Percentiles rank a stretch among this genome's conserved stretches.
phyloP scores from a whole-genome alignment of 2,797 vertebrate genomes.

The Decapterus maruadsi region DNA sequence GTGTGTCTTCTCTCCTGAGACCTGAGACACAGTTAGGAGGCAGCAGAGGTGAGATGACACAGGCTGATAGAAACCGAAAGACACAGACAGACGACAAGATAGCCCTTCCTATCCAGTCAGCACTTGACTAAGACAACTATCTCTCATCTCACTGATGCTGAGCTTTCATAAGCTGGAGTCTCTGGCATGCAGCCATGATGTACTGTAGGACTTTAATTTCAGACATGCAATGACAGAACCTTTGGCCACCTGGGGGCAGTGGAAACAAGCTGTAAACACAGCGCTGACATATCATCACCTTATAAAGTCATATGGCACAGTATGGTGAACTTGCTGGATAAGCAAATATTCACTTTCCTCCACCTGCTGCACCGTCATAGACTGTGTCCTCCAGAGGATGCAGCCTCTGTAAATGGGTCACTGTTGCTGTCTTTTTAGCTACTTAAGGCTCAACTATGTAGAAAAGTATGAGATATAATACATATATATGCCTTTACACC shows the following conservation, averaged over 20 bases:
- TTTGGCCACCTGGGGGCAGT: background rate
- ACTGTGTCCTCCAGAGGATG: too few relatives aligned
- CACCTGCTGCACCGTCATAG: too few relatives aligned
- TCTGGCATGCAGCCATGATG: background rate
- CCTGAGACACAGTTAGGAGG: conserved; percentile 58
- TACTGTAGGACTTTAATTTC: background rate
- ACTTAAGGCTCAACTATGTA: too few relatives aligned
- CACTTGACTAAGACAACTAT: background rate
- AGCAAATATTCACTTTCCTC: too few relatives aligned
- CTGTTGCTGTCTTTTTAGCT: too few relatives aligned
- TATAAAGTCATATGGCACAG: background rate
- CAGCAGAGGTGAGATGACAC: background rate
- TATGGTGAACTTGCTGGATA: too few relatives aligned
- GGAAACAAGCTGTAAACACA: background rate
- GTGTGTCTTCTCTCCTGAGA: conserved; percentile 87
- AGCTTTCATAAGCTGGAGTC: background rate
- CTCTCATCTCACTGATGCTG: background rate
- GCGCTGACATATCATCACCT: background rate
- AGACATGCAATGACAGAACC: background rate
- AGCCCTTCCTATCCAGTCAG: too few relatives aligned
- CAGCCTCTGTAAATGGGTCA: too few relatives aligned
- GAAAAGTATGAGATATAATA: too few relatives aligned
- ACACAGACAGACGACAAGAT: background rate
- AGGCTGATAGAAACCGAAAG: background rate
- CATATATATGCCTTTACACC: too few relatives aligned